phyloP scores from a whole-genome alignment of 2,888 invertebrate species.

The Apantesis nais region DNA sequence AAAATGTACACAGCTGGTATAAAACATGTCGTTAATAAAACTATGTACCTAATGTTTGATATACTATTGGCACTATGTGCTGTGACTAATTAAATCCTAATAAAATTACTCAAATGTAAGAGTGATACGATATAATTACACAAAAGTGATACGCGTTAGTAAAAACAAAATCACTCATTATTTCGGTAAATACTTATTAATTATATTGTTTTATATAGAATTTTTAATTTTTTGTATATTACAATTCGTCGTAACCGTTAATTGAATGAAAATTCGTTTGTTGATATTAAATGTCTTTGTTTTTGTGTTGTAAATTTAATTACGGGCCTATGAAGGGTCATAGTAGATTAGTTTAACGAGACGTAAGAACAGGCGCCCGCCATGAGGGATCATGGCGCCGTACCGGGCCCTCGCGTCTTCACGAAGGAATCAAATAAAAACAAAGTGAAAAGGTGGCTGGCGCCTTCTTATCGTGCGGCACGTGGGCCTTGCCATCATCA shows the following conservation, averaged over 20 bases:
- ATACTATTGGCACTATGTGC: slow-evolving; percentile 46
- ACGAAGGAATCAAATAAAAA: slow-evolving; percentile 40
- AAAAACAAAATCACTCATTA: slow-evolving; percentile 21
- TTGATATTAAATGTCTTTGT: slow-evolving; percentile 36
- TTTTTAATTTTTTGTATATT: too few relatives aligned
- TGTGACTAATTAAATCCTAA: slow-evolving; percentile 41
- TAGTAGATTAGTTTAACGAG: slow-evolving; percentile 61
- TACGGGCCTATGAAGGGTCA: slow-evolving; percentile 60
- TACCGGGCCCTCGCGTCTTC: slow-evolving; percentile 29
- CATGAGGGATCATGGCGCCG: slow-evolving; percentile 54
- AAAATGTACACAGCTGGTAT: slow-evolving; percentile 59
- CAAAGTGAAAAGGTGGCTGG: slow-evolving; percentile 61
- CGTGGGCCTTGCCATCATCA: slow-evolving; percentile 66
- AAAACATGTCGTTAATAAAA: slow-evolving; percentile 30
- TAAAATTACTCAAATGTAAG: slow-evolving; percentile 42
- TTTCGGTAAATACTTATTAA: slow-evolving; percentile 18
- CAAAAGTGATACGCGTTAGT: slow-evolving; percentile 30
- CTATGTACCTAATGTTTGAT: slow-evolving; percentile 41
- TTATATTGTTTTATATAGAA: neutral
- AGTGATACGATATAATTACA: slow-evolving; percentile 37
- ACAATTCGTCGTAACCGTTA: slow-evolving; percentile 19
- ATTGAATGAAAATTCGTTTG: slow-evolving; percentile 34
- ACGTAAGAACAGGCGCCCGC: slow-evolving; percentile 58
- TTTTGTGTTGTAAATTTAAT: slow-evolving; percentile 50
- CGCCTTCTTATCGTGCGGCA: slow-evolving; percentile 75